Base-by-base conservation (phyloP, 1,140 invertebrate genomes). In the Euglossa dilemma region DNA sequence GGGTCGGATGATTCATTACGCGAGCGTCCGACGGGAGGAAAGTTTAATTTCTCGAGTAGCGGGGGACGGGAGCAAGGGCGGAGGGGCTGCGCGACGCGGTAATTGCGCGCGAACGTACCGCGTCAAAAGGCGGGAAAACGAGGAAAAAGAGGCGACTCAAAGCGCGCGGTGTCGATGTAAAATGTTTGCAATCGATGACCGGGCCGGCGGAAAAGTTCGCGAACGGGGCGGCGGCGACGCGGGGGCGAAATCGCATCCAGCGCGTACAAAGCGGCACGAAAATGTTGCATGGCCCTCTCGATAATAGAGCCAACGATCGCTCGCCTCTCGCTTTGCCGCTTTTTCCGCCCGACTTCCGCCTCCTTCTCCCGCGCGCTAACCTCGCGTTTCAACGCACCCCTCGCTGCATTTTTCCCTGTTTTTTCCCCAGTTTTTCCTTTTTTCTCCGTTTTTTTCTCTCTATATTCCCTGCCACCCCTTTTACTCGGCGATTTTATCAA, bases 131-230 rank as follows among this genome's bases (percentile, higher is more conserved):
- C 36, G 56, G 36, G 12, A 1, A n/a, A 43, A 52, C 11, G 14
- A 43, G 18, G 12, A 23, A n/a, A 36, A 9, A 36, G 20, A 54
- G n/a, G 45, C 16, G 47, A 12, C 25, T 64, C 25, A 43, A 77
- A 79, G 20, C 50, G 28, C 50, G 28, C 43, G 14, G 23, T 57
- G 25, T 47, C 43, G 50, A 75, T 56, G 52, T 14, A 23, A 74
- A 81, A 75, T 75, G 72, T 81, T 82, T 69, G 63, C 63, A 82
- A 82, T 76, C 80, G 73, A 82, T 69, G 54, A 36, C 11, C 43
- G 20, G 25, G 6, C 8, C 43, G 72, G 4, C 12, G 14, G 25
- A 57, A 43, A 77, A 45, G 63, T 77, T 76, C 18, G 36, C 45
- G 47, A 9, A 63, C 3, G 14, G 18, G n/a, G n/a, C n/a, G n/a